These are phyloP conservation scores for Caenorhabditis plicata DNA, from an alignment of 2,888 invertebrate species.

Conservation along the genomic window DNA sequence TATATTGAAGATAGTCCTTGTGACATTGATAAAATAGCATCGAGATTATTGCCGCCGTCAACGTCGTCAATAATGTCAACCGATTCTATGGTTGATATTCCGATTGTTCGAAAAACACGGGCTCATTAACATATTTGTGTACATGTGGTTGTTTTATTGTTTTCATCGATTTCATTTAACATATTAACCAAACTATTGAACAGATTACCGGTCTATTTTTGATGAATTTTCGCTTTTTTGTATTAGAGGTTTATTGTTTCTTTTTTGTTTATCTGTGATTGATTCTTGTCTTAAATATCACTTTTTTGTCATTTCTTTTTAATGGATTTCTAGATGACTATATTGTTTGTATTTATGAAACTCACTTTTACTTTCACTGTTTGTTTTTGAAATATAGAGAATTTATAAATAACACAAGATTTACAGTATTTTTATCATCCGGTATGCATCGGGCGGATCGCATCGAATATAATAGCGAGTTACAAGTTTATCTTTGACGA, in stretches of 20 bases:
- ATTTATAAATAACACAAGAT: not conserved
- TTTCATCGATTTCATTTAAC: not conserved
- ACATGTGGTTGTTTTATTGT: not conserved
- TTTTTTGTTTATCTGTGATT: not conserved
- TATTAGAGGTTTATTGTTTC: not conserved
- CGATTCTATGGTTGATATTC: not conserved
- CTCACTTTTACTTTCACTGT: not conserved
- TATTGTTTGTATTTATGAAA: not conserved
- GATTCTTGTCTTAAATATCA: not conserved
- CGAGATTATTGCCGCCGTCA: slow-evolving; percentile 29
- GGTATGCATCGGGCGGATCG: slow-evolving; percentile 24
- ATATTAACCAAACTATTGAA: slow-evolving; percentile 3
- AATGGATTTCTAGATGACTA: not conserved
- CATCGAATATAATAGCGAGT: slow-evolving; percentile 27
- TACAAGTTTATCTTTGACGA: slow-evolving; percentile 5
- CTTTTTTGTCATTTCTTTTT: not conserved
- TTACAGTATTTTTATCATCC: slow-evolving; percentile 19
- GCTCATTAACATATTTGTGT: not conserved
- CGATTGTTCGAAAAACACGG: not conserved
- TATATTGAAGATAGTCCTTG: slow-evolving; percentile 14
- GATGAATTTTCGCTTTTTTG: not conserved
- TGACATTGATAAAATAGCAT: no score
- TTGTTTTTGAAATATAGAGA: not conserved
- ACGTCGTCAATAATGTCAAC: slow-evolving; percentile 28
- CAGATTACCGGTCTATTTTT: slow-evolving; percentile 3